phyloP scores from a whole-genome alignment of 2,888 invertebrate genomes.

The Hylaea fasciaria region DNA sequence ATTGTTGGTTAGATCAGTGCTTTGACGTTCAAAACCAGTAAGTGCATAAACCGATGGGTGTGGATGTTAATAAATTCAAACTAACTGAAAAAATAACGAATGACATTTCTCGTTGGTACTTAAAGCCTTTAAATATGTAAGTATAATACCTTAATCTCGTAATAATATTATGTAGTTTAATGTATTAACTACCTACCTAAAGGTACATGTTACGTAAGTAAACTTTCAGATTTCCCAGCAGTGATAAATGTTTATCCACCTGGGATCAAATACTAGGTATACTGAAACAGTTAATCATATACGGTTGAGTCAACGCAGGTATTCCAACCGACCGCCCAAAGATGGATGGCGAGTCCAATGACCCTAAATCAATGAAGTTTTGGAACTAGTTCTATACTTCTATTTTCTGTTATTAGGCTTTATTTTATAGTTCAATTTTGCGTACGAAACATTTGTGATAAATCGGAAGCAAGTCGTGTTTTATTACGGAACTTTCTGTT shows the following conservation, averaged over 20 bases:
- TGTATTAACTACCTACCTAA: no score
- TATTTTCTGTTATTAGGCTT: no score
- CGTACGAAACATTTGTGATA: background rate
- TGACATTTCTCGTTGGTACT: no score
- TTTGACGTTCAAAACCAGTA: no score
- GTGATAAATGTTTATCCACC: background rate
- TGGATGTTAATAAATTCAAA: no score
- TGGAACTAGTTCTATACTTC: background rate
- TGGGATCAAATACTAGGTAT: background rate
- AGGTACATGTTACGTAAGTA: background rate
- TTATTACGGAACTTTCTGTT: background rate
- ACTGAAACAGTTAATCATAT: background rate
- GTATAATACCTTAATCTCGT: no score
- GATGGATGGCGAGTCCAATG: background rate
- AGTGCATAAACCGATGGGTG: no score
- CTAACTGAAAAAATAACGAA: no score
- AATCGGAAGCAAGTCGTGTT: background rate
- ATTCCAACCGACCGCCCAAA: background rate
- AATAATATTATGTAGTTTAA: no score
- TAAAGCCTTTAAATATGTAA: no score
- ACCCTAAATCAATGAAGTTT: background rate
- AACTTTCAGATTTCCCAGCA: background rate
- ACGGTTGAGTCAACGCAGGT: slow-evolving; percentile 1
- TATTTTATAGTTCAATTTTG: no score
- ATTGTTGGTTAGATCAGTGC: no score